These are phyloP conservation scores for Rhagonycha fulva DNA, from an alignment of 2,888 invertebrate species.

Conservation along the genomic window DNA sequence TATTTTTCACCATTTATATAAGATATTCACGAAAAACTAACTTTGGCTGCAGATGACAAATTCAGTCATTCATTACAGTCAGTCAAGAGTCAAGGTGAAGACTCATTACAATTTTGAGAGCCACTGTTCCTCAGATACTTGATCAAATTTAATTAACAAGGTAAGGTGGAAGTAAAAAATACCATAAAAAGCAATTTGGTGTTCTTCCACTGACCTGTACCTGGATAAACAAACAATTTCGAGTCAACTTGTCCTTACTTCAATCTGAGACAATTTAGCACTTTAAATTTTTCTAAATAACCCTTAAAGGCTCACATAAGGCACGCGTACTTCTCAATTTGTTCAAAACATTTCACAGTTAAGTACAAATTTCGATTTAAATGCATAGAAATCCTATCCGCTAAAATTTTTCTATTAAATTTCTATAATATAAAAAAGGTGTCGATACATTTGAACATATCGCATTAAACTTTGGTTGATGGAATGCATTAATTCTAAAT, in stretches of 20 bases:
- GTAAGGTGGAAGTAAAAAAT: neutral
- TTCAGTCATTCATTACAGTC: too few relatives aligned
- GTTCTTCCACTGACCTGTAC: neutral
- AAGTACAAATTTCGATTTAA: constrained; percentile 43
- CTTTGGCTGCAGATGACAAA: too few relatives aligned
- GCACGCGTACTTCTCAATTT: constrained; percentile 41
- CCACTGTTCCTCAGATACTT: neutral
- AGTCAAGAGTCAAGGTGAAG: too few relatives aligned
- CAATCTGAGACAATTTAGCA: neutral
- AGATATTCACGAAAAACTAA: too few relatives aligned
- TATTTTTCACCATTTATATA: too few relatives aligned
- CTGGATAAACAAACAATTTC: neutral
- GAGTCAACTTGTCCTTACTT: neutral
- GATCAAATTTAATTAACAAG: neutral
- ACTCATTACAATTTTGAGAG: neutral
- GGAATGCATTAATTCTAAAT: constrained; percentile 43
- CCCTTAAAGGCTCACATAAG: constrained; percentile 37
- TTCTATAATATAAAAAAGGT: constrained; percentile 18
- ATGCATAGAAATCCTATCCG: constrained; percentile 24
- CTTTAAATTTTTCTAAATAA: neutral
- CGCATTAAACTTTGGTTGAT: constrained; percentile 43
- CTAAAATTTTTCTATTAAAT: constrained; percentile 9
- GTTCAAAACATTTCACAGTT: constrained; percentile 36
- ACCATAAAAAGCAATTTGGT: neutral
- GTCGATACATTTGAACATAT: constrained; percentile 18